phyloP scores from a whole-genome alignment of 1,140 invertebrate genomes.

The Diachasmimorpha longicaudata region DNA sequence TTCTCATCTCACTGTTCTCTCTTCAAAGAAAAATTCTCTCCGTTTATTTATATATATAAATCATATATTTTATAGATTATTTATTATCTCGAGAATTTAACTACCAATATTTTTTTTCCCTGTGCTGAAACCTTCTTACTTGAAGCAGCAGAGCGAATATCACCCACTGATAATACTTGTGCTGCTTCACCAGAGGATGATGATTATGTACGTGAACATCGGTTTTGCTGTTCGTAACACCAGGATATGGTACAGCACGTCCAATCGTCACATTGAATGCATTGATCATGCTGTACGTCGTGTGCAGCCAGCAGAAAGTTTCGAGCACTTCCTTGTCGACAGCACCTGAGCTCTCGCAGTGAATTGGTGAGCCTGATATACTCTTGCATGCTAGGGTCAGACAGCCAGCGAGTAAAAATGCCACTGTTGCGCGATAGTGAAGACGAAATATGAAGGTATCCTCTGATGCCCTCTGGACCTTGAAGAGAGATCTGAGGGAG shows the following conservation, averaged over 20 bases:
- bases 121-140: slow-evolving; percentile 52
- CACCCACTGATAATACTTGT: slow-evolving; percentile 73
- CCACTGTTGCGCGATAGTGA: slow-evolving; percentile 67
- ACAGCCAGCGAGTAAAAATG: slow-evolving; percentile 63
- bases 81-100: too few species aligned
- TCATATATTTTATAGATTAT: too few species aligned
- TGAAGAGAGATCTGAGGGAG: slow-evolving; percentile 61
- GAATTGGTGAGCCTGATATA: slow-evolving; percentile 70
- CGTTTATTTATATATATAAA: too few species aligned
- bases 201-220: slow-evolving; percentile 53
- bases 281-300: slow-evolving; percentile 70
- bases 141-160: slow-evolving; percentile 71
- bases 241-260: slow-evolving; percentile 65
- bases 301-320: slow-evolving; percentile 78
- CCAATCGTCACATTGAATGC: slow-evolving; percentile 63
- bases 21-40: too few species aligned
- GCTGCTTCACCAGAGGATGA: slow-evolving; percentile 58
- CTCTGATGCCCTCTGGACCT: slow-evolving; percentile 63
- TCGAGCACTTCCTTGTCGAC: slow-evolving; percentile 71
- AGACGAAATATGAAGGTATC: slow-evolving; percentile 68
- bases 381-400: slow-evolving; percentile 66
- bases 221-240: slow-evolving; percentile 59
- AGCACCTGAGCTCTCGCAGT: slow-evolving; percentile 67
- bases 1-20: too few species aligned
- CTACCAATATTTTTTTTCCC: too few species aligned